A percentile compares a stretch with the other conserved stretches of the same genome.
Conservation (phyloP, 2,888 invertebrate genomes). For the Drosophila phalerata region DNA sequence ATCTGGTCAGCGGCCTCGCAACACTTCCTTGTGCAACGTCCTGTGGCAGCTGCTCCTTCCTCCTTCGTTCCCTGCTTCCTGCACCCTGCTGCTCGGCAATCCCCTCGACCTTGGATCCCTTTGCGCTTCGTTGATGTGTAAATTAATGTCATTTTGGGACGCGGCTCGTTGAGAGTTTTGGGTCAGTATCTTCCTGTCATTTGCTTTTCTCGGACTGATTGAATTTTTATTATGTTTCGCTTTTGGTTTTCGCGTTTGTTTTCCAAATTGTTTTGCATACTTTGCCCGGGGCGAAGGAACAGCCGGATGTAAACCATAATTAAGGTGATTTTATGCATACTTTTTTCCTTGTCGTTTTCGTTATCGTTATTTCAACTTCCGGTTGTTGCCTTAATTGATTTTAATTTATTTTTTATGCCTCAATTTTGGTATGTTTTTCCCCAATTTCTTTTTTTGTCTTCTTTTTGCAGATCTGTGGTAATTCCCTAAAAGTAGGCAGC, state of each 20-base stretch:
- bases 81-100: not conserved
- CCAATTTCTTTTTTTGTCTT: not conserved
- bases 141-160: slow-evolving; percentile 78
- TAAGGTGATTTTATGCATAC: slow-evolving; percentile 79
- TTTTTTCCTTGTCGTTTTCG: slow-evolving; percentile 30
- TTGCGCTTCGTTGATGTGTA: slow-evolving; percentile 77
- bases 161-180: slow-evolving; percentile 67
- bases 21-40: slow-evolving; percentile 60
- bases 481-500: slow-evolving; percentile 46
- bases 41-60: slow-evolving; percentile 33
- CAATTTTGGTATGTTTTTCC: not conserved
- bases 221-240: slow-evolving; percentile 76
- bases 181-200: slow-evolving; percentile 57
- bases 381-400: slow-evolving; percentile 71
- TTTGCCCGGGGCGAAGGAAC: slow-evolving; percentile 31
- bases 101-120: slow-evolving; percentile 5
- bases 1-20: slow-evolving; percentile 53
- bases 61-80: not conserved
- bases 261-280: slow-evolving; percentile 57
- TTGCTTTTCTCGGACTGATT: slow-evolving; percentile 61
- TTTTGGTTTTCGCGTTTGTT: slow-evolving; percentile 43
- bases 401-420: slow-evolving; percentile 76
- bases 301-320: slow-evolving; percentile 70
- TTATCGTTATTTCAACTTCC: slow-evolving; percentile 47
- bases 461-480: slow-evolving; percentile 34